Evolutionary conservation across 2,797 vertebrate species (phyloP).

Genomic region (Loris lydekkerianus): DNA sequence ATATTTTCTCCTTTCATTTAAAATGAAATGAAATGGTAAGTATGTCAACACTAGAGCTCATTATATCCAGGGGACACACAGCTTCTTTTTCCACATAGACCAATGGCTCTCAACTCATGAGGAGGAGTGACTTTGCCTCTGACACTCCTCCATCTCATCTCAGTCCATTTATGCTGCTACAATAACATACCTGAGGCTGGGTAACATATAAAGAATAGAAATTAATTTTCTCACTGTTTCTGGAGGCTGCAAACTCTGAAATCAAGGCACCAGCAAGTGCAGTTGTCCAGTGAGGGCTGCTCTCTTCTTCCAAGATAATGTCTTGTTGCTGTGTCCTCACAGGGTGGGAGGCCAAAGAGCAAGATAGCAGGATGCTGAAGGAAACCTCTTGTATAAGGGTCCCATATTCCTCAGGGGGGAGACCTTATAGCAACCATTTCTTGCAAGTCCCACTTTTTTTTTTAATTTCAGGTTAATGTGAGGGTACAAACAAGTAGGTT

Average conservation of each 20-base stretch:
- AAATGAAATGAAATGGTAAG: conserved; percentile 45
- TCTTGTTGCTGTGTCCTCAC: neutral
- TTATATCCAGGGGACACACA: neutral
- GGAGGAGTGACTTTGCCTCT: neutral
- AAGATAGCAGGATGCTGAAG: neutral
- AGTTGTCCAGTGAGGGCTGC: neutral
- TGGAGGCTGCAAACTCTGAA: neutral
- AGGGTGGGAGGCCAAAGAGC: neutral
- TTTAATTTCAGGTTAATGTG: no score
- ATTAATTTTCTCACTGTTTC: neutral
- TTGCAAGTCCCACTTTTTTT: neutral
- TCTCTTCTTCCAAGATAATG: neutral
- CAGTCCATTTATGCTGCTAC: neutral
- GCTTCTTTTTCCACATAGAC: neutral
- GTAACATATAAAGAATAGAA: neutral
- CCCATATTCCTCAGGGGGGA: neutral
- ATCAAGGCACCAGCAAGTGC: neutral
- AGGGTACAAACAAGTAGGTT: no score
- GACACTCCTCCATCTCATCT: neutral
- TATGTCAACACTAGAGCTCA: neutral
- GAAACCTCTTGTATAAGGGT: neutral
- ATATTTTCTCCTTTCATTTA: neutral
- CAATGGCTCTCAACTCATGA: no score
- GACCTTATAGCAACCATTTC: neutral
- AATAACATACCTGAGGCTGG: neutral